Percentiles rank a stretch among this genome's conserved stretches.
Evolutionary conservation across 2,888 invertebrate genomes (phyloP).

Genomic region (Stegophylla sp.): DNA sequence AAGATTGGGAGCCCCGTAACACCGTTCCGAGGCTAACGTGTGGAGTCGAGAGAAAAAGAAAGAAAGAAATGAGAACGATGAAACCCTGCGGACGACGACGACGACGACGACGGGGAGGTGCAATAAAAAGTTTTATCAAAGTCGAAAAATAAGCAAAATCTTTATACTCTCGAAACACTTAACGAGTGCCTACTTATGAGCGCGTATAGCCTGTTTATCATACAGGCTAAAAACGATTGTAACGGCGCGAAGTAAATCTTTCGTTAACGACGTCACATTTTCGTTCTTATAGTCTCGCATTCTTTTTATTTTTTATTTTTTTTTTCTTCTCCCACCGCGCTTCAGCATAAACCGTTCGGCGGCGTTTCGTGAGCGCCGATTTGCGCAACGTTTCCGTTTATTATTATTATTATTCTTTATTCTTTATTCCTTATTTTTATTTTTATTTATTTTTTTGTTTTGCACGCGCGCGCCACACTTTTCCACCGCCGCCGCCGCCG

Average conservation of each 20-base stretch:
- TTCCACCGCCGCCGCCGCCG: neutral
- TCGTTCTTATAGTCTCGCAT: conserved; percentile 42
- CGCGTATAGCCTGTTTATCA: conserved; percentile 35
- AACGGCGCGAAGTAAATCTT: conserved; percentile 52
- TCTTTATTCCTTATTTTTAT: too few relatives aligned
- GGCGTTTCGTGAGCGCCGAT: conserved; percentile 25
- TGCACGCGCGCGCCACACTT: neutral
- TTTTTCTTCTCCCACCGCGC: too few relatives aligned
- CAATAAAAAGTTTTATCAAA: conserved; percentile 21
- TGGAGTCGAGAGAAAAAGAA: neutral
- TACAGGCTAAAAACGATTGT: conserved; percentile 44
- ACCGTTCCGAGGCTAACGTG: neutral
- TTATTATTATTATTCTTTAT: neutral
- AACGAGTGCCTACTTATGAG: conserved; percentile 14
- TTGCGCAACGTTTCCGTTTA: conserved; percentile 43
- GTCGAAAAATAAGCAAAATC: conserved; percentile 21
- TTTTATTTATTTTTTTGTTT: neutral
- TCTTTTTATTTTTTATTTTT: too few relatives aligned
- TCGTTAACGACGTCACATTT: conserved; percentile 50
- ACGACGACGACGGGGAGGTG: neutral
- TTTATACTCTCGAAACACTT: neutral
- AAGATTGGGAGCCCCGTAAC: neutral
- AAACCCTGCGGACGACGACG: neutral
- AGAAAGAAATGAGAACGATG: neutral
- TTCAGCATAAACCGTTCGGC: conserved; percentile 5